These are phyloP conservation scores for Tautogolabrus adspersus DNA, from an alignment of 2,113 vertebrate species.

Conservation along the genomic window DNA sequence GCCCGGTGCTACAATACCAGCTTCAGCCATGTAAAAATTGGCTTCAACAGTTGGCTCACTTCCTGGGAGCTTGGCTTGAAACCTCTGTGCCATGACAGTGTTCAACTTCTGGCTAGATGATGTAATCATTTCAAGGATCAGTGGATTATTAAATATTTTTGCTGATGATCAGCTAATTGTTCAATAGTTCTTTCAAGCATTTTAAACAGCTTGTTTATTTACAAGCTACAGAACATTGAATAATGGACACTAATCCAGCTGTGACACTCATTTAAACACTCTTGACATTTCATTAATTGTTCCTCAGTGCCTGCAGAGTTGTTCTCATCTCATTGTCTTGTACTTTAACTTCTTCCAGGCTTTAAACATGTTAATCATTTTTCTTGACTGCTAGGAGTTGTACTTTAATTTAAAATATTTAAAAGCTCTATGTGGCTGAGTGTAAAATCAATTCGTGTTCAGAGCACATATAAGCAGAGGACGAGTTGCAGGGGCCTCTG, in stretches of 20 bases:
- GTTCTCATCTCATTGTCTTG: background rate
- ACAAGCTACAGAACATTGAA: background rate
- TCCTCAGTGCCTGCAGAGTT: constrained; percentile 1
- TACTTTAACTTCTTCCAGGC: background rate
- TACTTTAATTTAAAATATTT: constrained; percentile 22
- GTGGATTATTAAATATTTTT: too few relatives aligned
- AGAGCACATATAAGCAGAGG: constrained; percentile 6
- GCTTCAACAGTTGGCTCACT: too few relatives aligned
- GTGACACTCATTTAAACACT: background rate
- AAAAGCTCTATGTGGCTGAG: constrained; percentile 1
- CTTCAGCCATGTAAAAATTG: too few relatives aligned
- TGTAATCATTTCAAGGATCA: too few relatives aligned
- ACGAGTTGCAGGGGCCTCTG: background rate
- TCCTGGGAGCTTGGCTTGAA: too few relatives aligned
- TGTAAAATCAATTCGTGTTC: constrained; percentile 17
- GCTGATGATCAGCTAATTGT: too few relatives aligned
- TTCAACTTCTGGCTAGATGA: too few relatives aligned
- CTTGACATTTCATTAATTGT: constrained; percentile 30
- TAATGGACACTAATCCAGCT: background rate
- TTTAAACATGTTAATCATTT: constrained; percentile 29
- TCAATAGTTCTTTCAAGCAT: too few relatives aligned
- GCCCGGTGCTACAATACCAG: too few relatives aligned
- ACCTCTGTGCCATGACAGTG: too few relatives aligned
- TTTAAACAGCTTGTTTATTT: too few relatives aligned
- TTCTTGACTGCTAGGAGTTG: constrained; percentile 25